Conservation (phyloP, 1,140 invertebrate genomes). For the Agraylea sexmaculata region DNA sequence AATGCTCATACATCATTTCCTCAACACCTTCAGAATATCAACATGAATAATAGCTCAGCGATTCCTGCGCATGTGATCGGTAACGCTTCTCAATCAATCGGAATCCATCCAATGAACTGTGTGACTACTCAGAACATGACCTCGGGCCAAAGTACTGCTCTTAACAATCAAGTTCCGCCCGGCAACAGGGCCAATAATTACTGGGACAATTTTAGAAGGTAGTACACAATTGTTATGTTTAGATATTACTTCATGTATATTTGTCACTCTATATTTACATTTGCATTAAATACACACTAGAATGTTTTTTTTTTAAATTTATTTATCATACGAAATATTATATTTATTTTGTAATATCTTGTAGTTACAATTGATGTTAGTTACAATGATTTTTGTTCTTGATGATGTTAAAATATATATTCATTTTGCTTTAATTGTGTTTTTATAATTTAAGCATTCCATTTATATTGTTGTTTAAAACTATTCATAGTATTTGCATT, state of each 20-base stretch:
- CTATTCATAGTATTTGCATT: no score
- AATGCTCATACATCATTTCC: constrained; percentile 13
- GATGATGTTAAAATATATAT: no score
- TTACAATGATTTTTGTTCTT: no score
- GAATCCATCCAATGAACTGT: constrained; percentile 1
- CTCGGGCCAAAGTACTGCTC: constrained; percentile 30
- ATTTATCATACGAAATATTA: neutral
- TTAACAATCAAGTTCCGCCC: constrained; percentile 79
- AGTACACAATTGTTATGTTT: no score
- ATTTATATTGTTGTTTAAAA: no score
- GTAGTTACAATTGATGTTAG: no score
- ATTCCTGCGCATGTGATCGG: constrained; percentile 10
- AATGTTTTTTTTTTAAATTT: no score
- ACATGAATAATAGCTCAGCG: constrained; percentile 14
- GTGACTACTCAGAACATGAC: constrained; percentile 5
- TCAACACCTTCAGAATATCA: constrained; percentile 10
- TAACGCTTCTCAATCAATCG: constrained; percentile 11
- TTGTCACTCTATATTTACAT: neutral
- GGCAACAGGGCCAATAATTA: constrained; percentile 81
- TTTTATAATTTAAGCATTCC: no score
- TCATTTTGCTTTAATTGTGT: no score
- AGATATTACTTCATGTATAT: constrained; percentile 6
- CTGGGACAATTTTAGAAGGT: constrained; percentile 86
- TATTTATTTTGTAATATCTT: no score
- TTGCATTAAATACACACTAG: no score